phyloP scores from a whole-genome alignment of 1,140 invertebrate genomes.

The Chironomus striatipennis region DNA sequence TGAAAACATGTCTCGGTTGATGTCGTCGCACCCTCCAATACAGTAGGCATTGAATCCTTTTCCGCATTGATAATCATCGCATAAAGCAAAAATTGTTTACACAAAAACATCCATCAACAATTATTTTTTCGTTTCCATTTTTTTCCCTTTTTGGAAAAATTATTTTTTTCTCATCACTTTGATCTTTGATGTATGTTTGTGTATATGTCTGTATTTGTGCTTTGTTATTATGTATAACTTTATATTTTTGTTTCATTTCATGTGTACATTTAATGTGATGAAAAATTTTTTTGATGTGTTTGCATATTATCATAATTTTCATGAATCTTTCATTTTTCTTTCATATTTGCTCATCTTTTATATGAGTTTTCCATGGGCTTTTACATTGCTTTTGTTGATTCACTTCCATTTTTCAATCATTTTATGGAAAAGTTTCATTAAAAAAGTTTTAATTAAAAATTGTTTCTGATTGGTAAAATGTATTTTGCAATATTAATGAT shows the following conservation, averaged over 20 bases:
- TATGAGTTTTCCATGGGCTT: no score
- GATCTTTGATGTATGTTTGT: not conserved
- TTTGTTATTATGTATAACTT: not conserved
- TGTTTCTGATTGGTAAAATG: no score
- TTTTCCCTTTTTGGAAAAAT: not conserved
- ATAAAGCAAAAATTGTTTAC: no score
- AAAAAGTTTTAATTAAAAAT: no score
- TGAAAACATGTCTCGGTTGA: constrained; percentile 12
- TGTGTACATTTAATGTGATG: not conserved
- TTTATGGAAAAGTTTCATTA: no score
- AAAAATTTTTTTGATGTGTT: no score
- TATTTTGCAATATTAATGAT: no score
- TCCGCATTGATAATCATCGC: constrained; percentile 1
- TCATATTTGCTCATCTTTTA: no score
- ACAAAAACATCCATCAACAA: not conserved
- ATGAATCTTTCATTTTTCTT: no score
- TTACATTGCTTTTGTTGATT: no score
- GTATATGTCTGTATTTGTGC: not conserved
- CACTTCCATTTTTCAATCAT: no score
- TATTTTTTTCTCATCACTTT: not conserved
- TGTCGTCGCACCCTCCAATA: not conserved
- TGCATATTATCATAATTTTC: no score
- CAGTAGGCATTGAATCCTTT: not conserved
- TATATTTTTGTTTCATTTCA: not conserved
- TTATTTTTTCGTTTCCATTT: constrained; percentile 8